phyloP scores from a whole-genome alignment of 1,140 invertebrate genomes.

The Mamestra configurata region DNA sequence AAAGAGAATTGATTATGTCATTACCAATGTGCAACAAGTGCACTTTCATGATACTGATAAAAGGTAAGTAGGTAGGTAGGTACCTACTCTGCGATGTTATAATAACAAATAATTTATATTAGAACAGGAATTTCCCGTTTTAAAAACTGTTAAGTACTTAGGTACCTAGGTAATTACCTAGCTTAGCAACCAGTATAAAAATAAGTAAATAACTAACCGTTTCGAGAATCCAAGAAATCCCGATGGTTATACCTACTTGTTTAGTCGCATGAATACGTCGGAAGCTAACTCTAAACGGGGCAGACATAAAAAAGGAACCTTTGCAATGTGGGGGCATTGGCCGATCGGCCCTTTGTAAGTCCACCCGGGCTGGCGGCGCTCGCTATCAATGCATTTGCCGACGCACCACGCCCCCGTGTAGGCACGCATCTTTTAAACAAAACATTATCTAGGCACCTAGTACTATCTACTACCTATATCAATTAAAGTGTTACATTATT shows the following conservation, averaged over 20 bases:
- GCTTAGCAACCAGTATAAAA: background rate
- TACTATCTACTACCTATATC: background rate
- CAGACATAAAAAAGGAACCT: constrained; percentile 50
- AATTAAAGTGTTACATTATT: background rate
- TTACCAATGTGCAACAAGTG: constrained; percentile 31
- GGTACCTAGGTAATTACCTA: background rate
- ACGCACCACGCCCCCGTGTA: constrained; percentile 14
- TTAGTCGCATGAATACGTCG: constrained; percentile 4
- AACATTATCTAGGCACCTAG: background rate
- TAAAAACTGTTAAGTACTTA: background rate
- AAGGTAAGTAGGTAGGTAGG: background rate
- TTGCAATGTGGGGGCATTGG: constrained; percentile 48
- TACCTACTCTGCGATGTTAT: background rate
- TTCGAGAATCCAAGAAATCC: background rate
- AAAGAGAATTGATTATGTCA: constrained; percentile 25
- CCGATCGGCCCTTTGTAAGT: constrained; percentile 46
- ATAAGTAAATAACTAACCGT: constrained; percentile 7
- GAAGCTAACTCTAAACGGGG: constrained; percentile 35
- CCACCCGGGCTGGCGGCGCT: background rate
- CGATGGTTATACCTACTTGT: background rate
- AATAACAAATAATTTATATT: background rate
- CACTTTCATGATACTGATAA: constrained; percentile 25
- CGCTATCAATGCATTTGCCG: constrained; percentile 28
- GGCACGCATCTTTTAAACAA: constrained; percentile 25
- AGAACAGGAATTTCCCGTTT: constrained; percentile 13